Percentiles rank a stretch among this genome's conserved stretches.
phyloP scores from a whole-genome alignment of 2,888 invertebrate species.

The Cecidostiba fungosa region DNA sequence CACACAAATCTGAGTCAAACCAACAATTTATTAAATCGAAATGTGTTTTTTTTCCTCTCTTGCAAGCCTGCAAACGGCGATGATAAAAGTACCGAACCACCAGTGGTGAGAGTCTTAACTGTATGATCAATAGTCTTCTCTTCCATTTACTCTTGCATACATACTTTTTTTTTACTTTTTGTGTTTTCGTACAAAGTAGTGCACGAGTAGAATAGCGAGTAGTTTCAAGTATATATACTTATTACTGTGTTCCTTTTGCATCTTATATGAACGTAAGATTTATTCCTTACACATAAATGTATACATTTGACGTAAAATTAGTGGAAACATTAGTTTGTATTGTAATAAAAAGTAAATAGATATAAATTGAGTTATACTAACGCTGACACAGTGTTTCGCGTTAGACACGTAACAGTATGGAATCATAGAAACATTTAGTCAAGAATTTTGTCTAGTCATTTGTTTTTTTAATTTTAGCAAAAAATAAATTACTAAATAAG shows the following conservation, averaged over 20 bases:
- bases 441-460: neutral
- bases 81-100: slow-evolving; percentile 71
- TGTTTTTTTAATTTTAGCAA: neutral
- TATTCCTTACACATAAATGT: neutral
- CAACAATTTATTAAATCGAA: slow-evolving; percentile 43
- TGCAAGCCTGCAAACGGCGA: slow-evolving; percentile 74
- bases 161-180: neutral
- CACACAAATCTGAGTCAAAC: slow-evolving; percentile 15
- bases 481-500: neutral
- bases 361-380: too few relatives aligned
- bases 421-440: neutral
- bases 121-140: slow-evolving; percentile 59
- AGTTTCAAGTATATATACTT: slow-evolving; percentile 18
- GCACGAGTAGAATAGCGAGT: slow-evolving; percentile 60
- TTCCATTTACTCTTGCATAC: slow-evolving; percentile 38
- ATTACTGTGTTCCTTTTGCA: neutral
- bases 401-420: too few relatives aligned
- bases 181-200: slow-evolving; percentile 32
- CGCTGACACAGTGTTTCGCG: too few relatives aligned
- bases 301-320: too few relatives aligned
- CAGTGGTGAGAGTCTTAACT: slow-evolving; percentile 70
- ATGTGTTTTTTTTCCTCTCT: slow-evolving; percentile 67
- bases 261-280: neutral
- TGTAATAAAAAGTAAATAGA: neutral
- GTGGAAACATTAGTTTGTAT: neutral